These are phyloP conservation scores for Dorcus parallelipipedus DNA, from an alignment of 2,888 invertebrate species.

Conservation along the genomic window DNA sequence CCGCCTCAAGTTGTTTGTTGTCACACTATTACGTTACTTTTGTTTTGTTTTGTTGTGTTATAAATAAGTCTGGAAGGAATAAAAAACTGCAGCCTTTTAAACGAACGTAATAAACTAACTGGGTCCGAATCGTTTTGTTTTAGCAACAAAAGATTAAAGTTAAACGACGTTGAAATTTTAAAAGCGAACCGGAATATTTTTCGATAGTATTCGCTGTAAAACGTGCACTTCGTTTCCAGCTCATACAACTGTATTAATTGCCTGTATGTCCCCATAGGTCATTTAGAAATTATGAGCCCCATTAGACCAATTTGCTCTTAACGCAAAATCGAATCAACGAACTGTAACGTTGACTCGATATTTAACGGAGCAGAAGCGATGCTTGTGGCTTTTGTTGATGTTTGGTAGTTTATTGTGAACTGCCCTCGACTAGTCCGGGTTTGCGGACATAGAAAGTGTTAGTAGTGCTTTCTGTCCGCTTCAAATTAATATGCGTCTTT, in stretches of 20 bases:
- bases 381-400: slow-evolving; percentile 37
- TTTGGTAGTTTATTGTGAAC: slow-evolving; percentile 22
- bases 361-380: slow-evolving; percentile 36
- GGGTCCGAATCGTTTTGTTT: too few species aligned
- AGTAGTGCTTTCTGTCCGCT: too few species aligned
- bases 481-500: too few species aligned
- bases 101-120: too few species aligned
- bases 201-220: neutral
- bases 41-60: too few species aligned
- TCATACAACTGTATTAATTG: slow-evolving; percentile 23
- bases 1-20: too few species aligned
- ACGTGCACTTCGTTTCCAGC: slow-evolving; percentile 2
- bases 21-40: too few species aligned
- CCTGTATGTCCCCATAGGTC: slow-evolving; percentile 37
- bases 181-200: too few species aligned
- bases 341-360: slow-evolving; percentile 38
- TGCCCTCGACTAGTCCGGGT: neutral
- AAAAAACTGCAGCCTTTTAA: too few species aligned
- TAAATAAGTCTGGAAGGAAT: too few species aligned
- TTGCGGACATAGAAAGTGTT: neutral
- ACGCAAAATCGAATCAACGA: slow-evolving; percentile 43
- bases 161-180: too few species aligned
- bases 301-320: slow-evolving; percentile 46
- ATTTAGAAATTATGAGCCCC: slow-evolving; percentile 45
- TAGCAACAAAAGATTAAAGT: too few species aligned